Evolutionary conservation across 37 sponge, comb jelly and placozoan species (phyloP), one percentile per base, ranked within the genome.

Genomic region (Agelas oroides): DNA sequence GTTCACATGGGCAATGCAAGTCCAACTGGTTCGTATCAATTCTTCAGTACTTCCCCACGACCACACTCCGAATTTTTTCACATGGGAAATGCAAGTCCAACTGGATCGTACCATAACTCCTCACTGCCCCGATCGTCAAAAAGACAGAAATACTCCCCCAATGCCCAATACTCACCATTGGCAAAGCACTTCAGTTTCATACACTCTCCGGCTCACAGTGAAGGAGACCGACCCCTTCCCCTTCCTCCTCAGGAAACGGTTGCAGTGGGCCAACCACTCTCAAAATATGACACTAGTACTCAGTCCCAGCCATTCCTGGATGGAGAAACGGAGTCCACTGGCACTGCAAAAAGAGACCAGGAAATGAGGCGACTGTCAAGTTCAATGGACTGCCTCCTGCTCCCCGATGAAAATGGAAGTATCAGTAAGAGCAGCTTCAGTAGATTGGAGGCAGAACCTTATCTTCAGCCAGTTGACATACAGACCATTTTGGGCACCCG

Each of bases 391-490:
- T 67, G 71, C 39, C 72, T 86, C 70, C 23, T 54, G 20, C 18
- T 76, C 17, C 58, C 35, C 21, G 70, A 69, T 3, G 60, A 76
- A 31, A 1, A 20, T 15, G 63, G 39, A 15, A 14, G 35, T 21
- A 15, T 56, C 19, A 20, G 28, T 5, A 46, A 61, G 11, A 40
- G 32, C 23, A 80, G 59, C 58, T 38, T 65, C 30, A 28, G 73
- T 35, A 38, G 33, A 20, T 30, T 79, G 6, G 64, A 80, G 6
- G 87, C 81, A 2, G 81, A 79, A 30, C 89, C 89, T 0, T 89
- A 89, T 58, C 84, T 89, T 1, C 61, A 65, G 15, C 89, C 89
- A 41, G 28, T 54, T 65, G 77, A 88, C 19, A 19, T 88, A n/a
- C 30, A 73, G 40, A n/a, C 18, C n/a, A 69, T 73, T 1, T 25